Percentiles rank a stretch among this genome's conserved stretches.
Conservation (phyloP, 2,113 vertebrate species). For the Sigmodon hispidus region DNA sequence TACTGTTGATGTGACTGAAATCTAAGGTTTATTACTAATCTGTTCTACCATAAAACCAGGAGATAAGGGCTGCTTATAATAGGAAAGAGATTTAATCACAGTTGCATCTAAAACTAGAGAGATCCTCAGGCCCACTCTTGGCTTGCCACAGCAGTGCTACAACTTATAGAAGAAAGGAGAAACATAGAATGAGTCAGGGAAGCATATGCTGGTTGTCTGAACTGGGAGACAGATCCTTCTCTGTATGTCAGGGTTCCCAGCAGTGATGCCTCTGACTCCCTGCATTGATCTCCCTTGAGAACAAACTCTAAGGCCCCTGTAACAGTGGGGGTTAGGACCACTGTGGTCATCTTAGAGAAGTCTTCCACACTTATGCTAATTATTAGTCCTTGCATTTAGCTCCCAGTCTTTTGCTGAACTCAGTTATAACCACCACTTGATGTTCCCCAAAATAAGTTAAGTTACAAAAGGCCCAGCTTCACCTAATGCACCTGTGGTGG, state of each 20-base stretch:
- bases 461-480: neutral
- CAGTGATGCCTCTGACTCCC: neutral
- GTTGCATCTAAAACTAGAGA: neutral
- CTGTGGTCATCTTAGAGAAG: neutral
- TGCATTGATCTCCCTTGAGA: neutral
- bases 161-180: neutral
- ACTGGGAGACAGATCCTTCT: neutral
- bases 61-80: too few species aligned
- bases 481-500: neutral
- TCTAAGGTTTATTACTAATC: neutral
- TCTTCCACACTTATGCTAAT: neutral
- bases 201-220: neutral
- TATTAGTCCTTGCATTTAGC: neutral
- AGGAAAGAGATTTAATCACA: neutral
- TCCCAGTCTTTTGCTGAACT: neutral
- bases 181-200: neutral
- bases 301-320: neutral
- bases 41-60: neutral
- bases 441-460: neutral
- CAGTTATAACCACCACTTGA: neutral
- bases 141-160: neutral
- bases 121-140: neutral
- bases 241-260: too few species aligned
- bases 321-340: neutral
- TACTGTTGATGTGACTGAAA: neutral